Evolutionary conservation across 2,113 vertebrate genomes (phyloP).

Genomic region (Oreochromis spilurus): DNA sequence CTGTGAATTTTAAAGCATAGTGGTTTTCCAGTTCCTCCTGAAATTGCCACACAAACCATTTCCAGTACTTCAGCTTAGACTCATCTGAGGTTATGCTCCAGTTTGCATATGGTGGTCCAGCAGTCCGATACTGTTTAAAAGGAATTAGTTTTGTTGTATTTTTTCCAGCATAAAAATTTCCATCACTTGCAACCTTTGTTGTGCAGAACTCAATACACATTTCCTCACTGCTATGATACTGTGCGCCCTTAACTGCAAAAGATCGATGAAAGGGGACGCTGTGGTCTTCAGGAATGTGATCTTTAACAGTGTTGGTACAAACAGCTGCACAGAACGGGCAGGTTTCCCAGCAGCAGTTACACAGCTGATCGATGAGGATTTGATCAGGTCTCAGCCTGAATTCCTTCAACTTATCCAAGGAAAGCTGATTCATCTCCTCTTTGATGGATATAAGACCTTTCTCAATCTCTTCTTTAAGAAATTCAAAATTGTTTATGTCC

Average conservation of each 20-base stretch:
- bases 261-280: conserved; percentile 1
- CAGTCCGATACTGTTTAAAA: neutral
- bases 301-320: conserved; percentile 46
- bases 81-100: conserved; percentile 4
- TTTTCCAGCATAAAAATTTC: too few species aligned
- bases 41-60: conserved; percentile 76
- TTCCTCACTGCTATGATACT: neutral
- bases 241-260: neutral
- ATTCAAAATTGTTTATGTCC: neutral
- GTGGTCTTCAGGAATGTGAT: conserved; percentile 9
- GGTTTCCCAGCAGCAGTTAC: conserved; percentile 57
- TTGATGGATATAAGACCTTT: neutral
- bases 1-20: neutral
- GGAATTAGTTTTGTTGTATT: too few species aligned
- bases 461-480: neutral
- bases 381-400: neutral
- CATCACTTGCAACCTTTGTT: neutral
- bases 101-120: neutral
- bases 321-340: conserved; percentile 64
- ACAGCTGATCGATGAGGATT: conserved; percentile 12
- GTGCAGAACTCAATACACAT: neutral
- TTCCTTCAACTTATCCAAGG: neutral
- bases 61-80: conserved; percentile 70
- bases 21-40: conserved; percentile 45
- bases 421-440: accelerated